A percentile compares a stretch with the other conserved stretches of the same genome.
Conservation (phyloP, 2,888 invertebrate species). For the Crematogaster levior region DNA sequence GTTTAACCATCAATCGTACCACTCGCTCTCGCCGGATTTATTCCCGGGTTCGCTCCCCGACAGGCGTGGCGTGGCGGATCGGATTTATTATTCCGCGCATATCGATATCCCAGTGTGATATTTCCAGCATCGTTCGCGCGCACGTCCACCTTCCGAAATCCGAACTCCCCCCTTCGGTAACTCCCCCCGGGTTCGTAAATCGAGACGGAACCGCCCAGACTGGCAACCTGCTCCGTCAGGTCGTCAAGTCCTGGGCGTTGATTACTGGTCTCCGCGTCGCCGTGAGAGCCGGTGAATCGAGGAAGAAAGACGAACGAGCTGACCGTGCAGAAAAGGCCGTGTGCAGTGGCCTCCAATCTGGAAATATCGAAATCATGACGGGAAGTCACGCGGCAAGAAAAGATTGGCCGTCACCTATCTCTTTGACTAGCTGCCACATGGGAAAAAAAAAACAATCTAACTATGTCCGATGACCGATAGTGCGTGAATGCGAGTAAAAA, state of each 20-base stretch:
- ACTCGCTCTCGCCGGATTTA: conserved; percentile 48
- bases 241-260: conserved; percentile 30
- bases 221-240: conserved; percentile 46
- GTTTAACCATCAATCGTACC: conserved; percentile 52
- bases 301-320: conserved; percentile 44
- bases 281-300: conserved; percentile 12
- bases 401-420: conserved; percentile 18
- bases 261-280: conserved; percentile 20
- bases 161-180: conserved; percentile 27
- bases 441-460: not conserved
- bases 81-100: conserved; percentile 51
- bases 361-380: conserved; percentile 58
- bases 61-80: conserved; percentile 29
- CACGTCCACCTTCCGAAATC: conserved; percentile 32
- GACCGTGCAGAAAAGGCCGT: conserved; percentile 53
- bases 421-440: not conserved
- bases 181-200: too few species aligned
- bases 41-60: conserved; percentile 34
- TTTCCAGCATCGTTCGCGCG: conserved; percentile 26
- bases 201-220: conserved; percentile 35
- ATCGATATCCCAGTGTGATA: conserved; percentile 42
- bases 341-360: conserved; percentile 43
- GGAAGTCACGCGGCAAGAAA: conserved; percentile 39
- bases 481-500: conserved; percentile 16
- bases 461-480: conserved; percentile 18